Base-by-base conservation (phyloP, 2,888 invertebrate species). In the Diachrysia chrysitis region DNA sequence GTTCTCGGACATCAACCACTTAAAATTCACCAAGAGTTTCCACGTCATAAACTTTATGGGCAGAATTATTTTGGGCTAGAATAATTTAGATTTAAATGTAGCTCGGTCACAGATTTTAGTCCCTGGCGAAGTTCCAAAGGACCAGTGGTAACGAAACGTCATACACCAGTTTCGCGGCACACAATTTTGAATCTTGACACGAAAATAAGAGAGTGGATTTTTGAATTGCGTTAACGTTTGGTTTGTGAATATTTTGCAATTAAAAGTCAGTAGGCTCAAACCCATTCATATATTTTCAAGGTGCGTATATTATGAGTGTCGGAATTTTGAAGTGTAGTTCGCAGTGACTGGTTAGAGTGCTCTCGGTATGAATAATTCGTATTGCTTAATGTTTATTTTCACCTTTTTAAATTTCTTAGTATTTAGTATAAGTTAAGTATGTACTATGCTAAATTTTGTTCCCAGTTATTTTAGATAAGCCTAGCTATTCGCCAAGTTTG, bases 21-120 rank as follows among this genome's bases (percentile, higher is more conserved):
- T 72, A 59, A 76, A 76, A 78, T 79, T 79, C 77, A 78, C 61
- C 69, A 79, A 76, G 63, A 69, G 81, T 74, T 78, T 76, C 75
- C 69, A 71, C 69, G 32, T 68, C 77, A 81, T 83, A 80, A 79
- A 82, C 48, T 79, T 76, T 67, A 73, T 63, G 62, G 46, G 62
- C 57, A 66, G 73, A 82, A 74, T 77, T 75, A 80, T 83, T 83
- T 77, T 64, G 67, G 71, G 66, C 79, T 73, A 73, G 67, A 79
- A 84, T 84, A 78, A 83, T 83, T 84, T 74, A 76, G 76, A 78
- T 82, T 78, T 76, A 79, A 81, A 79, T 73, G 70, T 73, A 63
- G 66, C 82, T 76, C 63, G 78, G 82, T 76, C 79, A 75, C 79
- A 81, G 78, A 82, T 81, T 82, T 80, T 73, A 73, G 79, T 55